Conservation (phyloP, 2,113 vertebrate species). For the Pontoporia blainvillei region DNA sequence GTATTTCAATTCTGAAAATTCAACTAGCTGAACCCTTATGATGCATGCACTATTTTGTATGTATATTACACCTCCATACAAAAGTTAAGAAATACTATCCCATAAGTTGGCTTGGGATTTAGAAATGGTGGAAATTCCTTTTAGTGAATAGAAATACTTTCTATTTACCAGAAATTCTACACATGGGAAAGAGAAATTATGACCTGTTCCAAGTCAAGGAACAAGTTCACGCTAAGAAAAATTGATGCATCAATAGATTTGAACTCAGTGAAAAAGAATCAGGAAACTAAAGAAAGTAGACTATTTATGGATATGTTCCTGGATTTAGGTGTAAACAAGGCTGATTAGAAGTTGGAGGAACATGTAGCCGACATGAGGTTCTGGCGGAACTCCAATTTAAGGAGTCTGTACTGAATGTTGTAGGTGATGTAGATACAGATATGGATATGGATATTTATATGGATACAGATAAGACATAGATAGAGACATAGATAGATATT, state of each 20-base stretch:
- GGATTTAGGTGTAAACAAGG: background rate
- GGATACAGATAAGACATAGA: too few species aligned
- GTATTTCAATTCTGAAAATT: background rate
- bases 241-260: background rate
- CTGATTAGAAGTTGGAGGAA: background rate
- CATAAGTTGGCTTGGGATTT: background rate
- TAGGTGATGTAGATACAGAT: background rate
- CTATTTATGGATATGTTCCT: background rate
- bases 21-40: background rate
- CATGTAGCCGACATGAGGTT: background rate
- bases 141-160: background rate
- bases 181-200: background rate
- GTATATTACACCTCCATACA: background rate
- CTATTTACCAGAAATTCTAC: background rate
- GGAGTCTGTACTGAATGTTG: background rate
- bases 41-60: background rate
- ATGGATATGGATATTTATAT: background rate
- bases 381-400: background rate
- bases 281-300: background rate
- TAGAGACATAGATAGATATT: background rate
- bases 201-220: background rate
- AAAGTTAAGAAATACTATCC: background rate
- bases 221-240: background rate
- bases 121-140: background rate
- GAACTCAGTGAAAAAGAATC: background rate